Evolutionary conservation across 1,140 invertebrate genomes (phyloP), one percentile per base, ranked within the genome.

Genomic region (Lutraria rhynchaena): DNA sequence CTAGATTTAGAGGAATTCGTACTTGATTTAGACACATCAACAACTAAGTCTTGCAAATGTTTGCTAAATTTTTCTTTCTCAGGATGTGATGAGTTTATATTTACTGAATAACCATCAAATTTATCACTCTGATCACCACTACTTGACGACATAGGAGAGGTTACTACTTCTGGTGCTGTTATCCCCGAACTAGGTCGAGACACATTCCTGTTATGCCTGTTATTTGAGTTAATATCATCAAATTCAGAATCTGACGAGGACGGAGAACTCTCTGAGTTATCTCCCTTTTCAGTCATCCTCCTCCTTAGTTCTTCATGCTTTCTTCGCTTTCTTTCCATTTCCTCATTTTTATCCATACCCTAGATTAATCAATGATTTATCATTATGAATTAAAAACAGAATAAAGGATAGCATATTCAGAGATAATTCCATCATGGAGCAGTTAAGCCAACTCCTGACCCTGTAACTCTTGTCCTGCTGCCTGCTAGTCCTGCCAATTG

Each of bases 251-350:
- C 78, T n/a, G 81, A 76, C 3, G 80, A 80, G 1, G 65, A 73
- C 5, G 7, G 9, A 7, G 29, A 11, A 53, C 29, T 33, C n/a
- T 73, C 67, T 24, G 65, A 70, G 70, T 37, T 53, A 29, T 73
- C 69, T 41, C 69, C 60, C 55, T 37, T 61, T 83, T 84, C 91
- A 88, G 88, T 97, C 95, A 89, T 97, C 95, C 91, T 96, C 95
- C 96, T 95, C 22, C 97, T 93, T 55, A 98, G 92, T 92, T 97
- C 96, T 87, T 95, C 94, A 92, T 98, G 96, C 88, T 95, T 94
- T 89, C 94, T 93, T 82, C 96, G 93, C 60, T 95, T 94, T 63
- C 92, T 88, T 85, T 93, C 90, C 78, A 88, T 84, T 82, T 92
- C 87, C 74, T 85, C 85, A 81, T 87, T 88, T 35, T 75, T 87